Evolutionary conservation across 2,797 vertebrate species (phyloP).

Genomic region (Petrocephalus sullivani): DNA sequence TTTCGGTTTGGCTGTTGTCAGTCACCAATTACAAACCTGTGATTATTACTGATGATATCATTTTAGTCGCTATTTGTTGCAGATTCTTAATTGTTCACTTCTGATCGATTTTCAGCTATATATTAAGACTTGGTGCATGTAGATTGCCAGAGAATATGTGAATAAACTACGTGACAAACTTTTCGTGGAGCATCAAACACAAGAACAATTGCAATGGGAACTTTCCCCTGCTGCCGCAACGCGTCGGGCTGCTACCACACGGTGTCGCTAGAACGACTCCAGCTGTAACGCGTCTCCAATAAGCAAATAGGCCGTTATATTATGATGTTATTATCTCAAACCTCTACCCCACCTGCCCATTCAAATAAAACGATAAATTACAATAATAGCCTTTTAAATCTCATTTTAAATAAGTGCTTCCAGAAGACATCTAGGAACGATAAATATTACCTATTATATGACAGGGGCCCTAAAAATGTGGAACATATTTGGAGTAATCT

Average conservation of each 20-base stretch:
- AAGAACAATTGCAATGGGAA: not conserved
- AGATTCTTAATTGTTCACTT: not conserved
- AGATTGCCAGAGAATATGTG: not conserved
- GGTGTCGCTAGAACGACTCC: not conserved
- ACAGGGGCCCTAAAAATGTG: too few relatives aligned
- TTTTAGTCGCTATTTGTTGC: not conserved
- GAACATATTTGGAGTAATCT: too few relatives aligned
- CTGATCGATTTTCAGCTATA: not conserved
- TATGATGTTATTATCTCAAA: not conserved
- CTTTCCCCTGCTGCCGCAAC: not conserved
- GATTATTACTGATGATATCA: not conserved
- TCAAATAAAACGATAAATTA: not conserved
- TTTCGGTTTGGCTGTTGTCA: not conserved
- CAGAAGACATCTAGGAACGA: too few relatives aligned
- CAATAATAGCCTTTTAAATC: too few relatives aligned
- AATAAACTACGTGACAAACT: not conserved
- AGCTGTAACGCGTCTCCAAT: not conserved
- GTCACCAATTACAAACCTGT: not conserved
- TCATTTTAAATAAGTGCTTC: too few relatives aligned
- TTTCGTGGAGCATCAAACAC: not conserved
- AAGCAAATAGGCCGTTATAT: not conserved
- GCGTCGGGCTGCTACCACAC: not conserved
- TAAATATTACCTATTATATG: too few relatives aligned
- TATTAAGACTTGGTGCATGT: not conserved
- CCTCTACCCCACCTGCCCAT: not conserved